phyloP scores from a whole-genome alignment of 2,797 vertebrate genomes.

The Apogon talboti region DNA sequence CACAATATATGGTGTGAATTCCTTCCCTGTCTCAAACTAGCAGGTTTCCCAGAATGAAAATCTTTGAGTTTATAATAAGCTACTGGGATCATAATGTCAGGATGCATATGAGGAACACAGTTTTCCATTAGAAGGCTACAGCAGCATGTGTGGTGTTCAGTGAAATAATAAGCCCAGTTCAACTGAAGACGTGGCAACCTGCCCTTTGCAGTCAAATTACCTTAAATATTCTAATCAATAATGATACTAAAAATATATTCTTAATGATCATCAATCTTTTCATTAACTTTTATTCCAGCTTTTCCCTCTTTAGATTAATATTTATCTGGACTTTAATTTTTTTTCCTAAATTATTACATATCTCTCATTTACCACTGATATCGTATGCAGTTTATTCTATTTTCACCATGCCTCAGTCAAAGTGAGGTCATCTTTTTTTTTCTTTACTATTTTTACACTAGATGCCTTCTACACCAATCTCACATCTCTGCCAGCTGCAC shows the following conservation, averaged over 20 bases:
- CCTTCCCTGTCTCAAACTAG: conserved; percentile 47
- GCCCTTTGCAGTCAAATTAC: conserved; percentile 33
- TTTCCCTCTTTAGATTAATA: conserved; percentile 21
- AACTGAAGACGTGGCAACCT: conserved; percentile 43
- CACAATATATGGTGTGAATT: conserved; percentile 68
- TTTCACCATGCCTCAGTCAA: conserved; percentile 40
- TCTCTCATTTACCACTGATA: conserved; percentile 16
- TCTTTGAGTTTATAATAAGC: conserved; percentile 25
- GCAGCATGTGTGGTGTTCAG: conserved; percentile 2
- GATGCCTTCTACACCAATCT: conserved; percentile 9
- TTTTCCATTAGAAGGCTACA: conserved; percentile 44
- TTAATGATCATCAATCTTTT: conserved; percentile 9
- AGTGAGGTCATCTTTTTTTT: conserved; percentile 44
- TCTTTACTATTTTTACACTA: conserved; percentile 3
- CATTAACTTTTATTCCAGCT: background rate
- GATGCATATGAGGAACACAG: conserved; percentile 33
- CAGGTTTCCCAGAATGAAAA: conserved; percentile 37
- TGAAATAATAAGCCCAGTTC: conserved; percentile 42
- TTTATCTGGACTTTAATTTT: conserved; percentile 4
- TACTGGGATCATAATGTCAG: conserved; percentile 30
- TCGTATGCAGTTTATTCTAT: background rate
- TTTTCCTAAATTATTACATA: conserved; percentile 18
- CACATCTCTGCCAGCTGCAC: conserved; percentile 9
- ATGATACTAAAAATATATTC: conserved; percentile 58
- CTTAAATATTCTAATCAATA: conserved; percentile 29